A percentile compares a stretch with the other conserved stretches of the same genome.
These are phyloP conservation scores for Sinosuthora webbiana DNA, from an alignment of 2,113 vertebrate species.

Conservation along the genomic window DNA sequence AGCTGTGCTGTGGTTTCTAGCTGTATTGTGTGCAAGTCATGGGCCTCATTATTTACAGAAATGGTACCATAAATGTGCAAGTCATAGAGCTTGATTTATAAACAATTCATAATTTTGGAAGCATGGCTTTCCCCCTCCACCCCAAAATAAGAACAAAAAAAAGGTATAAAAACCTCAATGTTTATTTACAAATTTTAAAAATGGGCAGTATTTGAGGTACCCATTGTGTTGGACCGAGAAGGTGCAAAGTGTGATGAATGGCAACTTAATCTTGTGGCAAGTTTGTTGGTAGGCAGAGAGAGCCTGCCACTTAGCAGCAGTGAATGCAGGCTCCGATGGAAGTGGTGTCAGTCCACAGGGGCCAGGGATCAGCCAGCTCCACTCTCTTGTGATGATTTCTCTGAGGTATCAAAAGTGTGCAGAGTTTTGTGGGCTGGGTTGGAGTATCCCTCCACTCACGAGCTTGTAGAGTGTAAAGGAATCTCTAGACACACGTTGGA, in stretches of 20 bases:
- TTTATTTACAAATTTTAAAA: conserved; percentile 25
- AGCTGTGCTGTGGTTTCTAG: conserved; percentile 82
- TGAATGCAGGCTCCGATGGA: background rate
- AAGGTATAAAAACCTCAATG: background rate
- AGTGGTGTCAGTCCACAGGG: background rate
- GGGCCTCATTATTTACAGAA: conserved; percentile 86
- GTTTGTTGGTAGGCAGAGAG: background rate
- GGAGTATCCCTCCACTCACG: background rate
- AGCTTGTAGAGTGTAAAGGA: background rate
- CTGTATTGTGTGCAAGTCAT: conserved; percentile 81
- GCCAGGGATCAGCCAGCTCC: background rate
- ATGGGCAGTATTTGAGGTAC: background rate
- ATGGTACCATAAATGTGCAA: conserved; percentile 81
- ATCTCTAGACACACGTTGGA: background rate
- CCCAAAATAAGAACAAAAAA: background rate
- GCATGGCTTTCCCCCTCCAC: background rate
- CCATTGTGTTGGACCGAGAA: background rate
- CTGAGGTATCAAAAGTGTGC: background rate
- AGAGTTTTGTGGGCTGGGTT: background rate
- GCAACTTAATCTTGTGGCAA: background rate
- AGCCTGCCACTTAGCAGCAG: background rate
- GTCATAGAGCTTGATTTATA: conserved; percentile 83
- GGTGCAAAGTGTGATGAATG: background rate
- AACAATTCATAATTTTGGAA: conserved; percentile 82
- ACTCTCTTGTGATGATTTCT: background rate